Conservation (phyloP, 2,113 vertebrate genomes). For the Oreochromis spilurus region DNA sequence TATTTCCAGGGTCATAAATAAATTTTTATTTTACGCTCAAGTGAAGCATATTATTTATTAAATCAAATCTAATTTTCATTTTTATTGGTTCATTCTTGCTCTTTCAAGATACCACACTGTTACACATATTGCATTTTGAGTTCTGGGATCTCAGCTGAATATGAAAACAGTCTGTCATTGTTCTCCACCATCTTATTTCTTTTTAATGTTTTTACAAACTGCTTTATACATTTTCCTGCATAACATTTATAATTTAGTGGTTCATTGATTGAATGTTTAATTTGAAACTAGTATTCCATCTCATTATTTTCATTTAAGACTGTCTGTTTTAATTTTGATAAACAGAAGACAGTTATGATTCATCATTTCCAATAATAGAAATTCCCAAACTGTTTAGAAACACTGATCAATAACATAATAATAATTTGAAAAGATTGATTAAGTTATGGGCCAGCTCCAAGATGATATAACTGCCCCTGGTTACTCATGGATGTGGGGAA, state of each 20-base stretch:
- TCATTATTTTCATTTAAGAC: not conserved
- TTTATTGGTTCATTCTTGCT: not conserved
- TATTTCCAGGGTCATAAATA: not conserved
- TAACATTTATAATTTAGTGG: not conserved
- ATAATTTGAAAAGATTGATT: not conserved
- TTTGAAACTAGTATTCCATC: not conserved
- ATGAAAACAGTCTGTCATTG: not conserved
- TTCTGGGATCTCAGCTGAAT: not conserved
- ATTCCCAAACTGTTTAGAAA: not conserved
- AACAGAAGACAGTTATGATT: not conserved
- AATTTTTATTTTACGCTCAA: not conserved
- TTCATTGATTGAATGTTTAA: not conserved
- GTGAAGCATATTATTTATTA: not conserved
- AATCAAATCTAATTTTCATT: not conserved
- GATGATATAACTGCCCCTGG: not conserved
- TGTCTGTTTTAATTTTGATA: not conserved
- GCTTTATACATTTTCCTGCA: not conserved
- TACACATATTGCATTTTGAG: not conserved
- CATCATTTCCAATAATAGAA: not conserved
- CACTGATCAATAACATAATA: not conserved
- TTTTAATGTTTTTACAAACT: not conserved
- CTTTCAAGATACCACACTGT: not conserved
- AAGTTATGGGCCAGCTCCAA: not conserved
- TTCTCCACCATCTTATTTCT: not conserved
- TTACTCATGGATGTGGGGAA: not conserved